Conservation (phyloP, 2,888 invertebrate species). For the Cheilosia vulpina region DNA sequence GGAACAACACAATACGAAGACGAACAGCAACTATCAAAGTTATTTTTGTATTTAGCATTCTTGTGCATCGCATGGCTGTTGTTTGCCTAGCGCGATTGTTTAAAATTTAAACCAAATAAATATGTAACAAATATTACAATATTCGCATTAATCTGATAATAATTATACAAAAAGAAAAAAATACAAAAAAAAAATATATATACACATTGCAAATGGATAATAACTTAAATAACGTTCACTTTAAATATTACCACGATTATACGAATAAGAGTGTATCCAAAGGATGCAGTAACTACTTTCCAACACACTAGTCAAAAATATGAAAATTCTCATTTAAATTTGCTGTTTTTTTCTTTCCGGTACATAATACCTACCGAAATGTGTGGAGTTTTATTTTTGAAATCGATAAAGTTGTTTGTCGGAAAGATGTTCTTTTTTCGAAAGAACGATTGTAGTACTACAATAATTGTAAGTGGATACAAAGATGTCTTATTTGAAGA, state of each 20-base stretch:
- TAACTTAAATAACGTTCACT: constrained; percentile 48
- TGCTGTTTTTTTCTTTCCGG: background rate
- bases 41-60: constrained; percentile 96
- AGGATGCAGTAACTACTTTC: constrained; percentile 15
- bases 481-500: too few species aligned
- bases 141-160: constrained; percentile 66
- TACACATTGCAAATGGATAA: constrained; percentile 43
- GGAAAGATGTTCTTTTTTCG: too few species aligned
- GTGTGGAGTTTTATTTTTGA: too few species aligned
- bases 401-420: too few species aligned
- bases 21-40: constrained; percentile 95
- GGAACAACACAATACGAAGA: constrained; percentile 95
- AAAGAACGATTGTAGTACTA: background rate
- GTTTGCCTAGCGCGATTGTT: constrained; percentile 87
- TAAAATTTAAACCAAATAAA: constrained; percentile 3
- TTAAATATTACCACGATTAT: constrained; percentile 22
- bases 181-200: constrained; percentile 33
- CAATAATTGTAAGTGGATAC: background rate
- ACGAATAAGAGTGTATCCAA: constrained; percentile 17
- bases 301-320: constrained; percentile 22
- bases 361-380: background rate
- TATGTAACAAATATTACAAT: constrained; percentile 31
- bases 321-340: constrained; percentile 10
- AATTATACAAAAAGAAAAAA: constrained; percentile 42
- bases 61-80: constrained; percentile 96